Conservation (phyloP, 2,113 vertebrate species). For the Nibea coibor region DNA sequence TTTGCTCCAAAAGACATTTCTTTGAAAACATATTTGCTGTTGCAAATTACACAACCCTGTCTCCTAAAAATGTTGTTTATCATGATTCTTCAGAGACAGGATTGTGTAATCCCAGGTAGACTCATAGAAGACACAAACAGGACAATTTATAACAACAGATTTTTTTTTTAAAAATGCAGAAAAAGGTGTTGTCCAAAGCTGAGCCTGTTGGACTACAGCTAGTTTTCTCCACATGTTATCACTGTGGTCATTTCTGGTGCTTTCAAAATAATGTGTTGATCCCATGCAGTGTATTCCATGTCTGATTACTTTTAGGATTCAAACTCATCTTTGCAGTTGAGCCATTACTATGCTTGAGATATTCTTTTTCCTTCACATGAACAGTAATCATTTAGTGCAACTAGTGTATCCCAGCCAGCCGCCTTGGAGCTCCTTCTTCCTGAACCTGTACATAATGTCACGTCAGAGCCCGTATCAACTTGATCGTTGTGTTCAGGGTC, state of each 20-base stretch:
- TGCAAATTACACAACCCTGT: background rate
- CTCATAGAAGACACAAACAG: background rate
- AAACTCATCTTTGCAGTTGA: background rate
- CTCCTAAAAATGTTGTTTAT: too few species aligned
- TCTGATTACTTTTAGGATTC: background rate
- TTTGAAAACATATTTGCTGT: background rate
- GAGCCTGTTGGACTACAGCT: background rate
- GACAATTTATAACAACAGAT: background rate
- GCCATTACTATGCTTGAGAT: background rate
- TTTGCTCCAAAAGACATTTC: background rate
- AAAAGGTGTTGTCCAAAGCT: background rate
- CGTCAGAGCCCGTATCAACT: conserved; percentile 55
- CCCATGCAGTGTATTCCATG: background rate
- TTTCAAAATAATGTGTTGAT: background rate
- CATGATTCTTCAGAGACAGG: too few species aligned
- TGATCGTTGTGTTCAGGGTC: conserved; percentile 71
- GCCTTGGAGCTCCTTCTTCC: conserved; percentile 14
- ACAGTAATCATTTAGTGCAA: conserved; percentile 34
- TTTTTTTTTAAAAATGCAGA: background rate
- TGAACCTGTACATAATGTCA: conserved; percentile 59
- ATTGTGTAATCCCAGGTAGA: too few species aligned
- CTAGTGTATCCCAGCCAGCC: conserved; percentile 24
- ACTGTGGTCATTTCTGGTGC: background rate
- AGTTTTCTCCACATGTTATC: background rate
- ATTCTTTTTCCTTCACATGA: background rate